A percentile compares a stretch with the other conserved stretches of the same genome.
These are phyloP conservation scores for Operophtera brumata DNA, from an alignment of 2,888 invertebrate genomes.

Conservation along the genomic window DNA sequence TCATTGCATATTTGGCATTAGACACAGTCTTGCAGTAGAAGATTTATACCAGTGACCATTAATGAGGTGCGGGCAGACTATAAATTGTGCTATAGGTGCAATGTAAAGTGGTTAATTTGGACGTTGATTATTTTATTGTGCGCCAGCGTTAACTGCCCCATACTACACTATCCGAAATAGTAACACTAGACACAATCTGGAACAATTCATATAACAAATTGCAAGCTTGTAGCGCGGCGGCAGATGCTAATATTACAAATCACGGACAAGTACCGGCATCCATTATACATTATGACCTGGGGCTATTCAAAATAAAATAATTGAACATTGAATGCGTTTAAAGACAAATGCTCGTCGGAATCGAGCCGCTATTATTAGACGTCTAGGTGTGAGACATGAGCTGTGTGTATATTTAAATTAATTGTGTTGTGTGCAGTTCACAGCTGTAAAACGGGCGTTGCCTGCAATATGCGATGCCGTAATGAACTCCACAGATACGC, in stretches of 20 bases:
- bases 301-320: slow-evolving; percentile 15
- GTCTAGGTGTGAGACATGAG: slow-evolving; percentile 37
- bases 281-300: slow-evolving; percentile 6
- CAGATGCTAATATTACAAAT: slow-evolving; percentile 12
- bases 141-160: slow-evolving; percentile 14
- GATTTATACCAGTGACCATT: slow-evolving; percentile 25
- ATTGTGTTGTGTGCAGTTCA: slow-evolving; percentile 34
- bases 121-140: slow-evolving; percentile 21
- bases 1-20: slow-evolving; percentile 30
- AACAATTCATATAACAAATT: slow-evolving; percentile 5
- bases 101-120: slow-evolving; percentile 12
- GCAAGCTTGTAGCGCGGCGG: background rate
- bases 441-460: slow-evolving; percentile 25
- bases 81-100: slow-evolving; percentile 27
- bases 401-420: slow-evolving; percentile 41
- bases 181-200: background rate
- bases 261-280: slow-evolving; percentile 10
- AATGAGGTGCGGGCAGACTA: slow-evolving; percentile 23
- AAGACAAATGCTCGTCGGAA: slow-evolving; percentile 28
- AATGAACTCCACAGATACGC: slow-evolving; percentile 24
- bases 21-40: slow-evolving; percentile 8
- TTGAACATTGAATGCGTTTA: slow-evolving; percentile 29
- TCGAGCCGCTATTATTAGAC: slow-evolving; percentile 40
- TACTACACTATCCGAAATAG: background rate
- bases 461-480: slow-evolving; percentile 20